Evolutionary conservation across 1,140 invertebrate genomes (phyloP).

Genomic region (Ostrea denselamellosa): DNA sequence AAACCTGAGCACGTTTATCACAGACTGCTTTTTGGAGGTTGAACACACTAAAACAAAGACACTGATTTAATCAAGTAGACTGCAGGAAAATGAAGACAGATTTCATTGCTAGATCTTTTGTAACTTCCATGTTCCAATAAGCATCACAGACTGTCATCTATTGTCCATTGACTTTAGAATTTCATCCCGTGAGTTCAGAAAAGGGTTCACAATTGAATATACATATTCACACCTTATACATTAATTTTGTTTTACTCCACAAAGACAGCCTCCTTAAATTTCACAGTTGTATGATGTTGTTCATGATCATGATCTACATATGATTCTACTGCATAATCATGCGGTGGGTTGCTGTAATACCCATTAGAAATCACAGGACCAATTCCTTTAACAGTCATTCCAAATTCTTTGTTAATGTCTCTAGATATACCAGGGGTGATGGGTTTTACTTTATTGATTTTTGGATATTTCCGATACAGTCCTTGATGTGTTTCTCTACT

Average conservation of each 20-base stretch:
- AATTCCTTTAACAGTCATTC: conserved; percentile 56
- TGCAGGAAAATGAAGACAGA: neutral
- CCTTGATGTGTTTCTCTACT: neutral
- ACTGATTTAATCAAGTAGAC: neutral
- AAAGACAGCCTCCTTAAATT: conserved; percentile 49
- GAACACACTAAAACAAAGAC: neutral
- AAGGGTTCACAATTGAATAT: too few species aligned
- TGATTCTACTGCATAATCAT: conserved; percentile 22
- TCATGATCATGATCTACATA: conserved; percentile 9
- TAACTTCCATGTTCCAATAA: neutral
- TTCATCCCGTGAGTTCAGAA: too few species aligned
- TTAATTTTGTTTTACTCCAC: conserved; percentile 30
- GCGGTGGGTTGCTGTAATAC: conserved; percentile 35
- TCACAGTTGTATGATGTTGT: conserved; percentile 42
- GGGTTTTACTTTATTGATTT: neutral
- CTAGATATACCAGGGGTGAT: neutral
- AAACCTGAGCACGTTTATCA: neutral
- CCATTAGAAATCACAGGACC: conserved; percentile 49
- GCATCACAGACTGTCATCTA: too few species aligned
- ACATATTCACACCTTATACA: neutral
- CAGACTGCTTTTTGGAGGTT: neutral
- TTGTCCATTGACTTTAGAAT: too few species aligned
- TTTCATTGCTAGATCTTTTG: neutral
- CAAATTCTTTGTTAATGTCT: conserved; percentile 47
- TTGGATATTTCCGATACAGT: neutral